phyloP scores from a whole-genome alignment of 2,797 vertebrate genomes.

The Gymnothorax reevesii region DNA sequence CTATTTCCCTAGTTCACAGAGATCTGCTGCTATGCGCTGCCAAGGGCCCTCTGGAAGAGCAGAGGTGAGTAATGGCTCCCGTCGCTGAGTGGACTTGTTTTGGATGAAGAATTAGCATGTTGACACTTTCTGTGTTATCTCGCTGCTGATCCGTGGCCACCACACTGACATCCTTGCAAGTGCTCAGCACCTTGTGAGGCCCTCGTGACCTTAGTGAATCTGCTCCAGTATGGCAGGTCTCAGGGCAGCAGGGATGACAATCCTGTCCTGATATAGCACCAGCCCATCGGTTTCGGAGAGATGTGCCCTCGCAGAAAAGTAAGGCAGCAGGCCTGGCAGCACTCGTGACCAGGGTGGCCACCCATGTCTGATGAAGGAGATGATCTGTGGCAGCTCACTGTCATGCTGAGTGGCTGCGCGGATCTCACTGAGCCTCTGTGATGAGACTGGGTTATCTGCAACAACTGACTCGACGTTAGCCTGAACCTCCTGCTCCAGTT shows the following conservation, averaged over 20 bases:
- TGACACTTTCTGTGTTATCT: neutral
- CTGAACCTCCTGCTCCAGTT: neutral
- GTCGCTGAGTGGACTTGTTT: constrained; percentile 28
- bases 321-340: neutral
- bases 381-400: constrained; percentile 5
- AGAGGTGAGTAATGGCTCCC: constrained; percentile 21
- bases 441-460: neutral
- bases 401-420: neutral
- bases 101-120: constrained; percentile 22
- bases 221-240: neutral
- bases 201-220: constrained; percentile 27
- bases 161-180: constrained; percentile 32
- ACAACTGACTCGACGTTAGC: neutral
- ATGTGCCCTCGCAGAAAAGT: neutral
- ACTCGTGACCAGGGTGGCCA: constrained; percentile 18
- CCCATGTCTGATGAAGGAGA: neutral
- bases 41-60: constrained; percentile 25
- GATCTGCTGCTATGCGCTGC: constrained; percentile 28
- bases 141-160: constrained; percentile 17
- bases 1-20: constrained; percentile 7
- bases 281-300: constrained; percentile 23
- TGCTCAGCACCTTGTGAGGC: constrained; percentile 6
- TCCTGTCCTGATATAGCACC: constrained; percentile 27
- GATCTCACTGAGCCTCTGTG: neutral
- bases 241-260: constrained; percentile 24